Evolutionary conservation across 2,113 vertebrate species (phyloP).

Genomic region (Tachycineta bicolor): DNA sequence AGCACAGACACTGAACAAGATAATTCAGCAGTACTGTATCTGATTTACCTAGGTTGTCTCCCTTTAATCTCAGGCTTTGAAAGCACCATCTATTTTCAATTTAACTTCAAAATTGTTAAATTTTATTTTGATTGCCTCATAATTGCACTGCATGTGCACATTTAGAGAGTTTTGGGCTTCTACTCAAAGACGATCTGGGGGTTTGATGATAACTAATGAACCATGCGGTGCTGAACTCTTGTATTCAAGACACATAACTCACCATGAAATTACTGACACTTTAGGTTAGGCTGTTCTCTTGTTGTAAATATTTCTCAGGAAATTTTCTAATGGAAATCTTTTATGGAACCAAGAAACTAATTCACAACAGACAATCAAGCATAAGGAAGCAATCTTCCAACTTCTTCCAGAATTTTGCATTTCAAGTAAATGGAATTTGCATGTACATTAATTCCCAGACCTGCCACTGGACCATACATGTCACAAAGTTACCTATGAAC

Average conservation of each 20-base stretch:
- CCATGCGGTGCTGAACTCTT: slow-evolving; percentile 60
- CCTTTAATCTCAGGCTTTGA: slow-evolving; percentile 72
- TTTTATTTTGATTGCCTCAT: slow-evolving; percentile 74
- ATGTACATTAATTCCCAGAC: not conserved
- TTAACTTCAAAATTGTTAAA: slow-evolving; percentile 72
- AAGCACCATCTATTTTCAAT: slow-evolving; percentile 73
- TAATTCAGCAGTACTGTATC: slow-evolving; percentile 56
- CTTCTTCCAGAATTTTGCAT: not conserved
- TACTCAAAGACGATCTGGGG: slow-evolving; percentile 43
- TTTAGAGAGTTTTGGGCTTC: slow-evolving; percentile 54
- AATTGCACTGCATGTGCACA: slow-evolving; percentile 58
- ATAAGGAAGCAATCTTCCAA: not conserved
- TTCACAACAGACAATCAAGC: not conserved
- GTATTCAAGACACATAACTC: slow-evolving; percentile 64
- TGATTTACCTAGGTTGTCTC: slow-evolving; percentile 71
- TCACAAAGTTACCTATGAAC: slow-evolving; percentile 2
- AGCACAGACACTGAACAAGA: slow-evolving; percentile 64
- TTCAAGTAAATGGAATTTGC: not conserved
- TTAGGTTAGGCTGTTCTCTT: slow-evolving; percentile 28
- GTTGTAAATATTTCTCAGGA: slow-evolving; percentile 43
- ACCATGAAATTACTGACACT: slow-evolving; percentile 62
- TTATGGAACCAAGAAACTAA: slow-evolving; percentile 25
- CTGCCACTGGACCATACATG: not conserved
- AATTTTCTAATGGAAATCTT: slow-evolving; percentile 36
- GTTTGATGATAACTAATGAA: slow-evolving; percentile 72